Conservation (phyloP, 2,888 invertebrate genomes). For the Eristalinus sepulchralis region DNA sequence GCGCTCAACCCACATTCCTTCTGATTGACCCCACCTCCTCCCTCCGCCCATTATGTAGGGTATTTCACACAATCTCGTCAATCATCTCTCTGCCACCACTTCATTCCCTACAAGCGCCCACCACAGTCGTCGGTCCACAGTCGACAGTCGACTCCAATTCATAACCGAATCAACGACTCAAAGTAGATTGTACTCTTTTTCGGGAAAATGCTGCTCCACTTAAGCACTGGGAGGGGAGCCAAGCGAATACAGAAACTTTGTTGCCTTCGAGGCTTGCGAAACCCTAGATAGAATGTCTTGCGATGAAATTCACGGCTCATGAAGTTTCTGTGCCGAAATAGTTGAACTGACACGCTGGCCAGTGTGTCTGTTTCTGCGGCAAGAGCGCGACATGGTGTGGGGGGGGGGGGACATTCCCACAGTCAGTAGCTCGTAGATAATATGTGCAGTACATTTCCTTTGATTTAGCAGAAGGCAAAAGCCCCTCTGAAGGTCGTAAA, state of each 20-base stretch:
- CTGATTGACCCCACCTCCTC: background rate
- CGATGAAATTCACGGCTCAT: constrained; percentile 42
- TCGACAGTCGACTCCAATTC: background rate
- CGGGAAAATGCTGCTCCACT: constrained; percentile 3
- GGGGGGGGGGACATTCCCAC: background rate
- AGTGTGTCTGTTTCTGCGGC: background rate
- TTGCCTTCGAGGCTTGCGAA: background rate
- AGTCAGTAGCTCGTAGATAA: constrained; percentile 8
- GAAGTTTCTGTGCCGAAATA: constrained; percentile 42
- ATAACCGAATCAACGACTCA: background rate
- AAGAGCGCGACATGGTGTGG: background rate
- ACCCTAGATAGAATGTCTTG: background rate
- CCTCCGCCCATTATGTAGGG: background rate
- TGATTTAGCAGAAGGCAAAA: constrained; percentile 32
- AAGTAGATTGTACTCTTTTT: background rate
- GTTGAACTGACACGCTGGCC: constrained; percentile 37
- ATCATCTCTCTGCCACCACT: background rate
- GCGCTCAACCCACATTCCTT: background rate
- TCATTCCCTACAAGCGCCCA: background rate
- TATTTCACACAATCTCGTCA: background rate
- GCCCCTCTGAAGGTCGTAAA: constrained; percentile 22
- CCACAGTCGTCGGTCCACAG: background rate
- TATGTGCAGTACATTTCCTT: constrained; percentile 40
- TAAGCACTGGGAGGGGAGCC: background rate
- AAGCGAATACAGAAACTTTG: constrained; percentile 5